Percentiles rank a stretch among this genome's conserved stretches.
These are phyloP conservation scores for Menidia menidia DNA, from an alignment of 2,797 vertebrate genomes.

Conservation along the genomic window DNA sequence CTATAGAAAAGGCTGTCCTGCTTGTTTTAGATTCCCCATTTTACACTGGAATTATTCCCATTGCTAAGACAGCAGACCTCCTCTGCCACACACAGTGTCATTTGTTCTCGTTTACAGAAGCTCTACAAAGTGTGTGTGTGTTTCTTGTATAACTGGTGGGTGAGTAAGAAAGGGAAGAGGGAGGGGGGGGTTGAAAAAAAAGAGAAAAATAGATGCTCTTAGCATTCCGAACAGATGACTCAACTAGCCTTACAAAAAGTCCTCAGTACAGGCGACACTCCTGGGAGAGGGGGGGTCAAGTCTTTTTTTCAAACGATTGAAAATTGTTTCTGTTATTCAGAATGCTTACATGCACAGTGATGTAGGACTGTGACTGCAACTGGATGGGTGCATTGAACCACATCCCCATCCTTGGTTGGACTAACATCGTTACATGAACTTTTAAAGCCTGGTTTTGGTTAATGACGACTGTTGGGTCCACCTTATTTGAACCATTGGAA, in stretches of 20 bases:
- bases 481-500: too few relatives aligned
- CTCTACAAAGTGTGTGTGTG: constrained; percentile 53
- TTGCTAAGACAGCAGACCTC: constrained; percentile 42
- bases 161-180: constrained; percentile 41
- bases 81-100: constrained; percentile 34
- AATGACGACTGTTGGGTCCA: too few relatives aligned
- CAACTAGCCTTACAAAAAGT: constrained; percentile 66
- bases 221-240: constrained; percentile 83
- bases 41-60: constrained; percentile 53
- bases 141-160: constrained; percentile 55
- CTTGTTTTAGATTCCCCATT: constrained; percentile 41
- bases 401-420: too few relatives aligned
- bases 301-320: constrained; percentile 31
- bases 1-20: constrained; percentile 26
- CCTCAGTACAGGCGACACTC: constrained; percentile 47
- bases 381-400: too few relatives aligned
- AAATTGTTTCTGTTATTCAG: constrained; percentile 14
- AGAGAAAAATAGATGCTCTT: constrained; percentile 70
- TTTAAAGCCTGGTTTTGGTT: too few relatives aligned
- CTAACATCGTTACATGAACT: too few relatives aligned
- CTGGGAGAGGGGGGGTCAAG: constrained; percentile 27
- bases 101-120: constrained; percentile 30
- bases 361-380: too few relatives aligned
- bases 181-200: constrained; percentile 44
- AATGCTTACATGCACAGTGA: too few relatives aligned